Percentiles rank a stretch among this genome's conserved stretches.
Conservation (phyloP, 2,888 invertebrate genomes). For the Parnassius glacialis region DNA sequence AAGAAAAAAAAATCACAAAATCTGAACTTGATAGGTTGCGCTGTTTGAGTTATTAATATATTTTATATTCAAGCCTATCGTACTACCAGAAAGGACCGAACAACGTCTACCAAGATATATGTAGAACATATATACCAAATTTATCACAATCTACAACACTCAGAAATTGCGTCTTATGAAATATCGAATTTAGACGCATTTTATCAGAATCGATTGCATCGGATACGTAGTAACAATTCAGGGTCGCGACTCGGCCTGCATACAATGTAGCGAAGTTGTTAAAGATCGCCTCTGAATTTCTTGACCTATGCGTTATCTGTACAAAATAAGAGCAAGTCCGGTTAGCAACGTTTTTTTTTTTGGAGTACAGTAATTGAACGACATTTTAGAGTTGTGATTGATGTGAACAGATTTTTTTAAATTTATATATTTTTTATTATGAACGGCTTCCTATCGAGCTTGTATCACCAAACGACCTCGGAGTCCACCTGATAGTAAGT, state of each 20-base stretch:
- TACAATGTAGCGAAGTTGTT: conserved; percentile 30
- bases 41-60: neutral
- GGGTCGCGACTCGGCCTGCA: conserved; percentile 13
- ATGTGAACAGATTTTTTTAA: neutral
- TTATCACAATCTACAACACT: too few relatives aligned
- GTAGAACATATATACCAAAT: neutral
- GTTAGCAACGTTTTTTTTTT: conserved; percentile 46
- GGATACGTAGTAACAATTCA: conserved; percentile 2
- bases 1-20: too few relatives aligned
- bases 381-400: conserved; percentile 2
- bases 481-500: too few relatives aligned
- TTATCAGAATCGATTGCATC: conserved; percentile 16
- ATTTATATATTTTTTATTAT: too few relatives aligned
- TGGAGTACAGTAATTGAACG: conserved; percentile 12
- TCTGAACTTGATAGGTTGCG: too few relatives aligned
- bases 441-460: too few relatives aligned
- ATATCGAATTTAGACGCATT: conserved; percentile 5
- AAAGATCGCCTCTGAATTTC: conserved; percentile 40
- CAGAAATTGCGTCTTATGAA: neutral
- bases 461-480: too few relatives aligned
- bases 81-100: neutral
- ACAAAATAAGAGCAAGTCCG: conserved; percentile 47
- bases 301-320: conserved; percentile 51
- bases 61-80: neutral
- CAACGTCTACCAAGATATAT: neutral